These are phyloP conservation scores for Perithous albicinctus DNA, from an alignment of 2,888 invertebrate species.

Conservation along the genomic window DNA sequence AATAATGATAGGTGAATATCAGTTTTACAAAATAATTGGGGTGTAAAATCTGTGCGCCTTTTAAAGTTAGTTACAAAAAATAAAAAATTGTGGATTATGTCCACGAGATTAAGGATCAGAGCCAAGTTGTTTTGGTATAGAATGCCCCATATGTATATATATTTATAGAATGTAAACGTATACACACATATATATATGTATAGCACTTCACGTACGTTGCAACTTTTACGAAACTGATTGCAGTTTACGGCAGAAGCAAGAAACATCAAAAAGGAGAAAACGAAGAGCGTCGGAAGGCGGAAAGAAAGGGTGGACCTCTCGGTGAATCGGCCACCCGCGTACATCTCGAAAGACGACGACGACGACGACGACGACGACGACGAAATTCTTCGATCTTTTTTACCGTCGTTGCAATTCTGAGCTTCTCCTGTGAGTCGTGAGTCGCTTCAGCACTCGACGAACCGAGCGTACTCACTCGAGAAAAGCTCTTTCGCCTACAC, in stretches of 20 bases:
- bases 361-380: conserved; percentile 23
- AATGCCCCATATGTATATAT: neutral
- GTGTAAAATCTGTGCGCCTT: too few relatives aligned
- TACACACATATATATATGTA: neutral
- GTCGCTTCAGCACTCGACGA: conserved; percentile 58
- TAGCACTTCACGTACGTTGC: conserved; percentile 22
- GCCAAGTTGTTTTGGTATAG: neutral
- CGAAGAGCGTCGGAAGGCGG: conserved; percentile 29
- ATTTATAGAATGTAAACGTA: neutral
- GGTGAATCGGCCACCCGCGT: conserved; percentile 31
- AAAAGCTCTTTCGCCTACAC: conserved; percentile 61
- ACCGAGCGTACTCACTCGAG: conserved; percentile 61
- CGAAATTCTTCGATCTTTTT: conserved; percentile 58
- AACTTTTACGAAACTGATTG: conserved; percentile 72
- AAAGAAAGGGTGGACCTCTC: conserved; percentile 24
- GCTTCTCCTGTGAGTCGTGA: conserved; percentile 54
- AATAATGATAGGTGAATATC: too few relatives aligned
- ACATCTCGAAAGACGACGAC: conserved; percentile 29
- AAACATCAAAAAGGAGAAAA: conserved; percentile 17
- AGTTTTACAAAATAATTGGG: too few relatives aligned
- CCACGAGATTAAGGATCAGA: too few relatives aligned
- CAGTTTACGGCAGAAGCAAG: conserved; percentile 69
- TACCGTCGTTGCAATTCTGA: conserved; percentile 55
- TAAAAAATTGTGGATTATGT: too few relatives aligned
- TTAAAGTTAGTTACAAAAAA: too few relatives aligned